Evolutionary conservation across 2,888 invertebrate genomes (phyloP).

Genomic region (Acanthacorydalis orientalis): DNA sequence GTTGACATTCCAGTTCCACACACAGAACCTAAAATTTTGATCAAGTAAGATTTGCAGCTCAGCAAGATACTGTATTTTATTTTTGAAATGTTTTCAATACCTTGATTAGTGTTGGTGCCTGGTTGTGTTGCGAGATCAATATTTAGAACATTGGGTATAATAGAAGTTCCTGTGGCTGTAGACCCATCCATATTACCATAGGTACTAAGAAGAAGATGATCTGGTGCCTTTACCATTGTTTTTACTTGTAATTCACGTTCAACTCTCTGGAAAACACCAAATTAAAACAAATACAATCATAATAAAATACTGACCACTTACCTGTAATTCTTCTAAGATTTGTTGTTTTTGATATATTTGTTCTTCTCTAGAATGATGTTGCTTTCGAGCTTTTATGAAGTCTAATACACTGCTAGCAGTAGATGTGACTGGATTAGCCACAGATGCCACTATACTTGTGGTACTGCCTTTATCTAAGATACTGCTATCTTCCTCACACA

Average conservation of each 20-base stretch:
- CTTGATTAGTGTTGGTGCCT: conserved; percentile 13
- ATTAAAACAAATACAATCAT: conserved; percentile 10
- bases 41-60: background rate
- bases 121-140: conserved; percentile 26
- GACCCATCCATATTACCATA: conserved; percentile 13
- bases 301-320: conserved; percentile 12
- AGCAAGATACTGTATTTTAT: background rate
- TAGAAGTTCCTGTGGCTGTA: conserved; percentile 7
- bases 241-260: conserved; percentile 46
- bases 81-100: conserved; percentile 10
- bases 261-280: conserved; percentile 32
- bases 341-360: conserved; percentile 50
- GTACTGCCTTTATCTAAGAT: conserved; percentile 29
- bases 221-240: conserved; percentile 18
- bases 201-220: conserved; percentile 16
- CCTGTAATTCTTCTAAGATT: conserved; percentile 48
- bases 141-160: conserved; percentile 29
- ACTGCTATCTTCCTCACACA: conserved; percentile 31
- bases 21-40: conserved; percentile 22
- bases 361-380: conserved; percentile 29
- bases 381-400: conserved; percentile 24
- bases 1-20: conserved; percentile 24
- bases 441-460: conserved; percentile 12
- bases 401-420: conserved; percentile 21
- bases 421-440: conserved; percentile 8